These are phyloP conservation scores for Galerucella nymphaeae DNA, from an alignment of 2,888 invertebrate species.

Conservation along the genomic window DNA sequence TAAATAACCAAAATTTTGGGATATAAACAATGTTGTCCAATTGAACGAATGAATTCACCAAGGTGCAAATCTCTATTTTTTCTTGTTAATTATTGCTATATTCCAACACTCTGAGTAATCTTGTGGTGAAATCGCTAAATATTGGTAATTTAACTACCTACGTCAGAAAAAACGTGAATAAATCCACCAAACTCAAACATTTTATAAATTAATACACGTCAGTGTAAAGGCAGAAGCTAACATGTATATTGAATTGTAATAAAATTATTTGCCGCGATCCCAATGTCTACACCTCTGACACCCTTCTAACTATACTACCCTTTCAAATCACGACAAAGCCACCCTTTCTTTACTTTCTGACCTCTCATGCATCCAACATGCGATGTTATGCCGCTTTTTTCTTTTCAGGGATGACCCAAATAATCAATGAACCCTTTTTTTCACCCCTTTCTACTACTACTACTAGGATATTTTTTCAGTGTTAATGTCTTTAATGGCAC, in stretches of 20 bases:
- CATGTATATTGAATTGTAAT: neutral
- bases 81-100: too few relatives aligned
- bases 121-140: too few relatives aligned
- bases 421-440: slow-evolving; percentile 29
- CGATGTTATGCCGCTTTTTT: slow-evolving; percentile 35
- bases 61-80: too few relatives aligned
- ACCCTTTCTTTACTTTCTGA: slow-evolving; percentile 44
- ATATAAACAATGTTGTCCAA: too few relatives aligned
- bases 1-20: too few relatives aligned
- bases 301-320: slow-evolving; percentile 20
- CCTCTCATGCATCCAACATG: slow-evolving; percentile 37
- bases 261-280: neutral
- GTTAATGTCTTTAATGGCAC: slow-evolving; percentile 52
- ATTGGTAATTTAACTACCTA: too few relatives aligned
- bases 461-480: slow-evolving; percentile 41
- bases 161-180: too few relatives aligned
- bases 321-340: slow-evolving; percentile 33
- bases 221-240: too few relatives aligned
- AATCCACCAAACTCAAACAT: too few relatives aligned
- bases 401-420: slow-evolving; percentile 32
- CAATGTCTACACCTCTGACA: slow-evolving; percentile 24
- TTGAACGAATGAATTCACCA: too few relatives aligned
- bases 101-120: too few relatives aligned
- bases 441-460: slow-evolving; percentile 13
- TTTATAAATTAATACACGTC: too few relatives aligned